These are phyloP conservation scores for Dromiciops gliroides DNA, from an alignment of 2,113 vertebrate genomes.

Conservation along the genomic window DNA sequence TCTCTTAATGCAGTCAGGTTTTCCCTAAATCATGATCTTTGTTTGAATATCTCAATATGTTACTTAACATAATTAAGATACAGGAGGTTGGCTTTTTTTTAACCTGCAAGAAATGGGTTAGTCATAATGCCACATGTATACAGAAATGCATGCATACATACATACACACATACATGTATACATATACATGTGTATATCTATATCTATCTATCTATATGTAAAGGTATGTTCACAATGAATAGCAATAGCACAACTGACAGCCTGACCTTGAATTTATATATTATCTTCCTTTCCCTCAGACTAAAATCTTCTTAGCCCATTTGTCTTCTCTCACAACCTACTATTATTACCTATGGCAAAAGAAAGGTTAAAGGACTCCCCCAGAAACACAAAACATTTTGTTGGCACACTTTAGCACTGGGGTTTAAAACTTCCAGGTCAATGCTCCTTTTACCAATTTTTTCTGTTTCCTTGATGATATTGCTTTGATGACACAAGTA, in stretches of 20 bases:
- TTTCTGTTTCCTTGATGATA: neutral
- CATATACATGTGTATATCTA: too few species aligned
- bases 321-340: neutral
- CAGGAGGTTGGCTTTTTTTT: neutral
- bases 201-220: too few species aligned
- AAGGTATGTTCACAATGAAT: neutral
- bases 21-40: neutral
- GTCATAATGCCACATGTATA: accelerated
- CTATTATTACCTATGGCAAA: neutral
- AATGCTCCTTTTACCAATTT: too few species aligned
- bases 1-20: neutral
- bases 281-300: neutral
- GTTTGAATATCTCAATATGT: accelerated
- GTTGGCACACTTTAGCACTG: accelerated
- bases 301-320: neutral
- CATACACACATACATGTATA: accelerated
- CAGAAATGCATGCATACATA: too few species aligned
- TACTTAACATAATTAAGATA: neutral
- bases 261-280: neutral
- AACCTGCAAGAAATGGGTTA: neutral
- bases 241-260: neutral
- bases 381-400: neutral
- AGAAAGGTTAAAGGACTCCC: too few species aligned
- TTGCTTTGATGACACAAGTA: accelerated
- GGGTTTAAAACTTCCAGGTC: neutral